phyloP scores from a whole-genome alignment of 2,888 invertebrate species.

The Diaperis boleti region DNA sequence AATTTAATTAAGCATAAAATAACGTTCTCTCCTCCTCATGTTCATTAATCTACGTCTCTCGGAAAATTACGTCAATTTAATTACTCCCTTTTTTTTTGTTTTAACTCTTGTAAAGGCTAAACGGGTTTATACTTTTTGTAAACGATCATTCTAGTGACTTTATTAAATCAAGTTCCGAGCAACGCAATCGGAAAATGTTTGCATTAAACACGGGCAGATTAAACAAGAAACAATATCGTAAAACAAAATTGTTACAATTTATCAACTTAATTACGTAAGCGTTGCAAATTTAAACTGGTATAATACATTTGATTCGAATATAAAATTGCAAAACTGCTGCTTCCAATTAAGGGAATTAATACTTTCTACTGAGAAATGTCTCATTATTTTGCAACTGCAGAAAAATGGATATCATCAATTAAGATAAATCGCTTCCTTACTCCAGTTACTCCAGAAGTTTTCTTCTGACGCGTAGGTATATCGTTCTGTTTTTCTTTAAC shows the following conservation, averaged over 20 bases:
- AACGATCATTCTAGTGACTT: conserved; percentile 8
- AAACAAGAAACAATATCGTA: conserved; percentile 1
- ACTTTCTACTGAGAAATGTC: conserved; percentile 29
- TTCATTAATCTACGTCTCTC: conserved; percentile 12
- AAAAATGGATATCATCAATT: conserved; percentile 19
- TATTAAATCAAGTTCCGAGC: conserved; percentile 1
- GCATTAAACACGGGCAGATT: conserved; percentile 2
- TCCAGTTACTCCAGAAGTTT: too few relatives aligned
- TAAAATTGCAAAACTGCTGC: conserved; percentile 23
- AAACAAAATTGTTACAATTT: conserved; percentile 11
- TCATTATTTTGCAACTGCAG: conserved; percentile 20
- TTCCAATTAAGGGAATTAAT: conserved; percentile 23
- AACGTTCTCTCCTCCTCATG: conserved; percentile 3
- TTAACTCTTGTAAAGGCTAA: conserved; percentile 9
- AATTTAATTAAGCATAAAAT: conserved; percentile 18
- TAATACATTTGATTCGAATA: conserved; percentile 24
- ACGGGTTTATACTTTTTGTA: conserved; percentile 5
- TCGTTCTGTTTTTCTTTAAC: neutral
- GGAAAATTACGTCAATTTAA: conserved; percentile 18
- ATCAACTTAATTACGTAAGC: conserved; percentile 18
- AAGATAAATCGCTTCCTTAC: neutral
- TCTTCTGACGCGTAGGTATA: too few relatives aligned
- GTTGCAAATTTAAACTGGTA: too few relatives aligned
- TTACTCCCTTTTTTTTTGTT: conserved; percentile 11
- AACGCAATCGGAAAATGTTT: conserved; percentile 4